phyloP scores from a whole-genome alignment of 2,113 vertebrate genomes.

The Cyprinodon tularosa region DNA sequence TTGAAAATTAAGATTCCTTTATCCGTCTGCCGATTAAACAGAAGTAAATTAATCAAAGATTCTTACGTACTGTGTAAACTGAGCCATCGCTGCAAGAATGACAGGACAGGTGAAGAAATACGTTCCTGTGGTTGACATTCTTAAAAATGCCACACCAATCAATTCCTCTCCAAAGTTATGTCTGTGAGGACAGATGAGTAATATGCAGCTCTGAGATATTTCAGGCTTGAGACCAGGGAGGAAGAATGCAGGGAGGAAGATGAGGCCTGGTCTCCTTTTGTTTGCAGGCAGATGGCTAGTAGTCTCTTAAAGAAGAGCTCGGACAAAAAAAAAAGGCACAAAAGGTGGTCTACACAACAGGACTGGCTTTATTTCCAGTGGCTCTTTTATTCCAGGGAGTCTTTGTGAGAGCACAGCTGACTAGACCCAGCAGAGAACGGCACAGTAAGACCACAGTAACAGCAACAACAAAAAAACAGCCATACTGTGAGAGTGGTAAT shows the following conservation, averaged over 20 bases:
- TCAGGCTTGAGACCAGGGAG: slow-evolving; percentile 32
- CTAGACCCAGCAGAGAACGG: slow-evolving; percentile 53
- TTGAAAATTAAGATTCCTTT: neutral
- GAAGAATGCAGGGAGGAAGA: slow-evolving; percentile 10
- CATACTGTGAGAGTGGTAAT: slow-evolving; percentile 27
- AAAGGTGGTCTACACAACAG: slow-evolving; percentile 74
- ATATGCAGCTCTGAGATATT: slow-evolving; percentile 58
- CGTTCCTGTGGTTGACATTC: slow-evolving; percentile 52
- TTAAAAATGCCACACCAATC: slow-evolving; percentile 53
- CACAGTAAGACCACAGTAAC: slow-evolving; percentile 43
- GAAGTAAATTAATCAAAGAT: neutral
- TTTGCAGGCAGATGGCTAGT: slow-evolving; percentile 78
- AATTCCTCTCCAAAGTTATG: slow-evolving; percentile 33
- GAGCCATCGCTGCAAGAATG: slow-evolving; percentile 20
- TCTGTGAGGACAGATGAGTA: slow-evolving; percentile 55
- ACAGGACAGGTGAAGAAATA: slow-evolving; percentile 70
- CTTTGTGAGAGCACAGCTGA: slow-evolving; percentile 71
- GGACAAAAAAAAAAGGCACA: slow-evolving; percentile 65
- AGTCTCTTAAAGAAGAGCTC: slow-evolving; percentile 73
- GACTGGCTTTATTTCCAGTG: slow-evolving; percentile 69
- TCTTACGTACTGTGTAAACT: slow-evolving; percentile 16
- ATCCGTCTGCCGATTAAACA: neutral
- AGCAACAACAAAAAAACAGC: slow-evolving; percentile 42
- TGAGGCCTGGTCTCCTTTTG: slow-evolving; percentile 61
- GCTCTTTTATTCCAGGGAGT: slow-evolving; percentile 60